These are phyloP conservation scores for Sialis lutaria DNA, from an alignment of 2,888 invertebrate species.

Conservation along the genomic window DNA sequence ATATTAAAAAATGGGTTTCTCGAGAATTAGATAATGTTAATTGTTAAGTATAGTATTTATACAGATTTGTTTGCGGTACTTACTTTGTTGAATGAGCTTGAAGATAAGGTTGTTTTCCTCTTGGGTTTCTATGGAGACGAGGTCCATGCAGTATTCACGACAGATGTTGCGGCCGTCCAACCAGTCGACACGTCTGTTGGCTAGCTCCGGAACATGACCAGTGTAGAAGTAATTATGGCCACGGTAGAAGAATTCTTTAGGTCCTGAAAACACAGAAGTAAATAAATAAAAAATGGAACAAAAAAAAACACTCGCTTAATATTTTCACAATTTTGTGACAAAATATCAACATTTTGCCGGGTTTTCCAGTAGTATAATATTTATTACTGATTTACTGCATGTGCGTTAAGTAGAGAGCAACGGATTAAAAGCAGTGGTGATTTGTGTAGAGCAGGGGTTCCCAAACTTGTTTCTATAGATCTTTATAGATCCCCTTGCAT, in stretches of 20 bases:
- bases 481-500: too few relatives aligned
- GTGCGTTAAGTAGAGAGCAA: too few relatives aligned
- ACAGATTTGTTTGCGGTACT: conserved; percentile 22
- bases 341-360: too few relatives aligned
- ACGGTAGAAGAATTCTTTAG: conserved; percentile 75
- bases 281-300: not conserved
- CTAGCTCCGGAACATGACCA: conserved; percentile 59
- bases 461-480: too few relatives aligned
- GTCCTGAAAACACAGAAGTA: conserved; percentile 38
- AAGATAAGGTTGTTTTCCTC: conserved; percentile 82
- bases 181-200: conserved; percentile 76
- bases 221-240: conserved; percentile 82
- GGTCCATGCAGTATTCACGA: conserved; percentile 87
- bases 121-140: conserved; percentile 75
- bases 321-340: not conserved
- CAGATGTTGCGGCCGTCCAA: conserved; percentile 79
- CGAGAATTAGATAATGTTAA: too few relatives aligned
- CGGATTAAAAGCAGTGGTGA: too few relatives aligned
- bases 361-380: too few relatives aligned
- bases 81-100: conserved; percentile 72
- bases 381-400: too few relatives aligned
- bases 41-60: too few relatives aligned
- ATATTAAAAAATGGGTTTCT: too few relatives aligned
- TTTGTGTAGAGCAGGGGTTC: too few relatives aligned
- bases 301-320: not conserved